phyloP scores from a whole-genome alignment of 2,113 vertebrate genomes.

The Propithecus coquereli region DNA sequence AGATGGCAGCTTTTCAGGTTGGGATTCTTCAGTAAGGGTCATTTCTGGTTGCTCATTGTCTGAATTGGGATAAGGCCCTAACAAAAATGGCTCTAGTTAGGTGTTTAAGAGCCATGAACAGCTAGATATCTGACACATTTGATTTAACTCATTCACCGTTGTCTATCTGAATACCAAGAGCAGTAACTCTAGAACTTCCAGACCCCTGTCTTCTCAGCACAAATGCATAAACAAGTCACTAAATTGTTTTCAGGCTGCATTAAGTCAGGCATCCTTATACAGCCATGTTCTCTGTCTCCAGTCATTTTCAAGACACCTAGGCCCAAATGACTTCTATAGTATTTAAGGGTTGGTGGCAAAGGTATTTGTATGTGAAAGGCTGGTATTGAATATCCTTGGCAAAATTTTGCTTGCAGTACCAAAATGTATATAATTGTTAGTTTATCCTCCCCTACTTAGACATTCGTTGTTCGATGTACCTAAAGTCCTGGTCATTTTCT shows the following conservation, averaged over 20 bases:
- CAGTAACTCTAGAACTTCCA: not conserved
- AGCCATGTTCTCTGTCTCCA: not conserved
- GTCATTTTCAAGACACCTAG: not conserved
- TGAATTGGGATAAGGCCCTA: not conserved
- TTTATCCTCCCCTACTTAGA: not conserved
- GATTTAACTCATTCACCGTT: not conserved
- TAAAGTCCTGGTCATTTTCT: not conserved
- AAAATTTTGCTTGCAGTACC: not conserved
- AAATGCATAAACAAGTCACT: not conserved
- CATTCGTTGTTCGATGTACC: not conserved
- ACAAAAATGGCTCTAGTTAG: not conserved
- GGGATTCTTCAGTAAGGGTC: not conserved
- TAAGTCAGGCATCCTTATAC: not conserved
- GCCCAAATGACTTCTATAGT: not conserved
- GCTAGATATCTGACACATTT: not conserved
- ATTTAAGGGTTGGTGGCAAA: not conserved
- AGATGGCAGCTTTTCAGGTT: not conserved
- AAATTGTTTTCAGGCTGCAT: not conserved
- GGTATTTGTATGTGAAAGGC: not conserved
- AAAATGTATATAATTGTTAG: not conserved
- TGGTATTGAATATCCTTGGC: not conserved
- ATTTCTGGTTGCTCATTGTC: not conserved
- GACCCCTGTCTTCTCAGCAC: not conserved
- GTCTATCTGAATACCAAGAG: not conserved
- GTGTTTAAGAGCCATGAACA: not conserved